Base-by-base conservation (phyloP, 2,113 vertebrate species). In the Chauna torquata region DNA sequence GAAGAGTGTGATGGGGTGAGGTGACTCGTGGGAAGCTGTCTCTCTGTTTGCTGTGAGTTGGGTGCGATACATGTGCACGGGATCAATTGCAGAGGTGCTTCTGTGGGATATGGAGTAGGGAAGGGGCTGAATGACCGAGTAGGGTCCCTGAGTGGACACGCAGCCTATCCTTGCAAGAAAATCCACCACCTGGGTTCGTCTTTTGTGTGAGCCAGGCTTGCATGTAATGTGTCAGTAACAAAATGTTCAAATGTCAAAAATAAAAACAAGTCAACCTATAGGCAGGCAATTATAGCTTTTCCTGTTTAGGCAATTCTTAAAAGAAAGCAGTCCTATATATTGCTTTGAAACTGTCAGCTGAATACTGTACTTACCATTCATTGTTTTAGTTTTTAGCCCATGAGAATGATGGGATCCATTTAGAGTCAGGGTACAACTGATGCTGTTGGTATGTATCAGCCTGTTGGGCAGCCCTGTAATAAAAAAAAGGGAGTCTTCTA, bases 11-110 rank as follows among this genome's bases (percentile, higher is more conserved):
- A 34, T 44, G 80, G 45, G 16, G 16, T 71, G 16, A 36, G 25
- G 57, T 76, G 14, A 32, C 20, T 52, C 36, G 30, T 25, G 42
- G 24, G 27, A 65, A 15, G 25, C 57, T 82, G 1, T 82, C 74
- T 62, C 34, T 66, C 13, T 0, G 0, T 62, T 14, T 45, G 7
- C 42, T 79, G 25, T 23, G 38, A 72, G 38, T 58, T 82, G 3
- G 2, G 12, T 55, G 49, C 57, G 24, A 27, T 74, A 16, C 12
- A 6, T 1, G 1, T 49, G 47, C 5, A 1, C 19, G 17, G 38
- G 27, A 25, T 64, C 32, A 34, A 9, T 72, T 83, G 13, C 45
- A 45, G 36, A 14, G 32, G 18, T 42, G 11, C 20, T 44, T 34
- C 40, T 30, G 11, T 64, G 52, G 4, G 1, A 42, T 86, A 15